phyloP scores from a whole-genome alignment of 1,140 invertebrate species.

The Caenorhabditis briggsae region DNA sequence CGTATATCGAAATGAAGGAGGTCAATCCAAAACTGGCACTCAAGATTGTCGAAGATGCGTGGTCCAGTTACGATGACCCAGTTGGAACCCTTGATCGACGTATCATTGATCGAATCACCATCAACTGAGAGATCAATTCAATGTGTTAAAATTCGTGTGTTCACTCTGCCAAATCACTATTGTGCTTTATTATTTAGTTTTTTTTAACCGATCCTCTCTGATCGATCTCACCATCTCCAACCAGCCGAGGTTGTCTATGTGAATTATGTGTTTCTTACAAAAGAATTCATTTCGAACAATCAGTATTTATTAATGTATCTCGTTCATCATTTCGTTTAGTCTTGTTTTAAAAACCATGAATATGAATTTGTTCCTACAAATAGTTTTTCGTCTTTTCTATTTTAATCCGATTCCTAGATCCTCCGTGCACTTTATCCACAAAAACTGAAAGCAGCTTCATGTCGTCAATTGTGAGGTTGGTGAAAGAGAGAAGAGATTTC shows the following conservation, averaged over 20 bases:
- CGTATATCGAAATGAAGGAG: neutral
- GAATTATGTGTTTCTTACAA: no score
- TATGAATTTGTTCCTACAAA: neutral
- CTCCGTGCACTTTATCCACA: conserved; percentile 10
- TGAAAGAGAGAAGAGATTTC: neutral
- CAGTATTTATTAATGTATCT: neutral
- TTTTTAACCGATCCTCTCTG: neutral
- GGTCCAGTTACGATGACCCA: neutral
- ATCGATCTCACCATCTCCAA: no score
- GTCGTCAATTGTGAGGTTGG: neutral
- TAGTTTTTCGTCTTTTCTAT: neutral
- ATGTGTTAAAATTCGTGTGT: neutral
- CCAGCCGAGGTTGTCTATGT: no score
- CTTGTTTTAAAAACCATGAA: conserved; percentile 11
- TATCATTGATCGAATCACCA: conserved; percentile 35
- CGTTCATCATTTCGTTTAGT: neutral
- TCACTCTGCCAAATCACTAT: neutral
- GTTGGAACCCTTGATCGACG: neutral
- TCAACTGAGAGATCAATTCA: neutral
- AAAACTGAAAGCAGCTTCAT: conserved; percentile 22
- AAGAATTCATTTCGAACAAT: neutral
- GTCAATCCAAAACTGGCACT: conserved; percentile 10
- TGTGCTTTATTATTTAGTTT: neutral
- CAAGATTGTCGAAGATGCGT: conserved; percentile 22
- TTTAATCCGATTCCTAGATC: neutral